Evolutionary conservation across 2,888 invertebrate genomes (phyloP).

Genomic region (Acanthoscelides obtectus): DNA sequence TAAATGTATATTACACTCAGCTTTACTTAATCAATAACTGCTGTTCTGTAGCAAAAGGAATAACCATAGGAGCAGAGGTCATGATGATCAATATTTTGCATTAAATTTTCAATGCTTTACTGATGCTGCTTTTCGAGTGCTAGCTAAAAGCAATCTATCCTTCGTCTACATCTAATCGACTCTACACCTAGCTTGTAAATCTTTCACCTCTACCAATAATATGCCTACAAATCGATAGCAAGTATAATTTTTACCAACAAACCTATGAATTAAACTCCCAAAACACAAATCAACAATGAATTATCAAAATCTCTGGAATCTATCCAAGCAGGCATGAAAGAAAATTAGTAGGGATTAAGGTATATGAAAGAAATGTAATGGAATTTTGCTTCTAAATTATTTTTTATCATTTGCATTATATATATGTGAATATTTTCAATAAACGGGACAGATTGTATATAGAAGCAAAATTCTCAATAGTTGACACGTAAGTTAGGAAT

Average conservation of each 20-base stretch:
- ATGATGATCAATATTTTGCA: background rate
- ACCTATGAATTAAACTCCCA: background rate
- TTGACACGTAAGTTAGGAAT: slow-evolving; percentile 3
- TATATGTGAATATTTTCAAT: background rate
- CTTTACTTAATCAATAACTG: no score
- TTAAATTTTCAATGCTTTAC: background rate
- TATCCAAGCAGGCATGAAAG: slow-evolving; percentile 41
- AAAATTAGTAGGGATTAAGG: slow-evolving; percentile 22
- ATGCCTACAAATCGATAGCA: slow-evolving; percentile 29
- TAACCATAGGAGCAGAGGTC: no score
- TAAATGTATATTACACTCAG: no score
- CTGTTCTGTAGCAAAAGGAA: no score
- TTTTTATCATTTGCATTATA: no score
- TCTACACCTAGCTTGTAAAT: background rate
- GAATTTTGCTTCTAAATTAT: background rate
- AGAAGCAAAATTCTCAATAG: background rate
- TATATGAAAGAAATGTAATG: background rate
- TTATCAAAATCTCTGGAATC: slow-evolving; percentile 48
- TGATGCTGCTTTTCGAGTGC: background rate
- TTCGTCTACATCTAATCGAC: background rate
- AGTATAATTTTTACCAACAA: background rate
- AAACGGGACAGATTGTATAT: background rate
- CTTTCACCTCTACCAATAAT: slow-evolving; percentile 20
- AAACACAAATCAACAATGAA: slow-evolving; percentile 42
- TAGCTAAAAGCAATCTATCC: background rate